phyloP scores from a whole-genome alignment of 2,888 invertebrate species.

The Stenolophus ochropezus region DNA sequence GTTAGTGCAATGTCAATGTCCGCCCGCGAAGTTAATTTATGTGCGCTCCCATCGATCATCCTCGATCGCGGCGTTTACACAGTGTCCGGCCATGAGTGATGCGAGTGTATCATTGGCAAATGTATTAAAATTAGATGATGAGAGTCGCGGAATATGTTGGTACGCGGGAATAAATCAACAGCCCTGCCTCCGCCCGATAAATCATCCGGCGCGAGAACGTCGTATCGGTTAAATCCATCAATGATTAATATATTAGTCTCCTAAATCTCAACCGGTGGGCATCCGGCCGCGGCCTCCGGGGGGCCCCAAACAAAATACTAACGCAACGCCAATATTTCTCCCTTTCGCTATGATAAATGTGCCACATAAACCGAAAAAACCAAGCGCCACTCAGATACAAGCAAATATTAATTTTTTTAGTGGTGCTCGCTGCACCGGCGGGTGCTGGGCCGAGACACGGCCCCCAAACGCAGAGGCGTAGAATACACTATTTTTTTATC shows the following conservation, averaged over 20 bases:
- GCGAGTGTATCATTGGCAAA: slow-evolving; percentile 31
- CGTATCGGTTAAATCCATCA: slow-evolving; percentile 58
- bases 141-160: slow-evolving; percentile 40
- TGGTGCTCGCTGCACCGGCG: slow-evolving; percentile 47
- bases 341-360: slow-evolving; percentile 59
- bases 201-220: slow-evolving; percentile 44
- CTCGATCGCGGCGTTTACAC: not conserved
- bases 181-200: slow-evolving; percentile 44
- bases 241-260: slow-evolving; percentile 60
- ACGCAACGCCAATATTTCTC: slow-evolving; percentile 57
- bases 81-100: slow-evolving; percentile 10
- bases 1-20: not conserved
- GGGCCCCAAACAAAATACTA: slow-evolving; percentile 56
- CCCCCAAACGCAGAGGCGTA: not conserved
- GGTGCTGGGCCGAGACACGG: not conserved
- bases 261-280: slow-evolving; percentile 54
- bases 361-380: slow-evolving; percentile 57
- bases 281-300: slow-evolving; percentile 41
- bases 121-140: slow-evolving; percentile 56
- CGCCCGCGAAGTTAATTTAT: not conserved
- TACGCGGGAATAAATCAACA: slow-evolving; percentile 49
- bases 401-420: slow-evolving; percentile 60
- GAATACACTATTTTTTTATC: too few species aligned
- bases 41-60: not conserved
- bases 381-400: slow-evolving; percentile 56